Evolutionary conservation across 2,797 vertebrate species (phyloP).

Genomic region (Acanthiza pusilla): DNA sequence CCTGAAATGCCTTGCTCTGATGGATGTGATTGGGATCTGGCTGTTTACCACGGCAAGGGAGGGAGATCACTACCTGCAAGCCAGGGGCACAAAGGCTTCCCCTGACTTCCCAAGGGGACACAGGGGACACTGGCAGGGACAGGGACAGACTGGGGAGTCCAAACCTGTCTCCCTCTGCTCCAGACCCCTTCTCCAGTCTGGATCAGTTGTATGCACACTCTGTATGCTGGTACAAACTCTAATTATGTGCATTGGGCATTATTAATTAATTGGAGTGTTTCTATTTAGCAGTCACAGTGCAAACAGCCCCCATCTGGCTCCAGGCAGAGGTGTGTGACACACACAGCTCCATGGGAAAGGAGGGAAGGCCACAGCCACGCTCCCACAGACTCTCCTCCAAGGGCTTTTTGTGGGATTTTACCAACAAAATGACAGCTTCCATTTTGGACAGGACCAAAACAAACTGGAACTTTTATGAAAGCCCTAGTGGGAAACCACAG

Average conservation of each 20-base stretch:
- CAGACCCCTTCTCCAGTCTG: not conserved
- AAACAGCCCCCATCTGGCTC: not conserved
- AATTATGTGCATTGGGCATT: not conserved
- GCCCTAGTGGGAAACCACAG: not conserved
- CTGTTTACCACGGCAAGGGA: not conserved
- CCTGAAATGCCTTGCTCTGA: not conserved
- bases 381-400: not conserved
- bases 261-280: not conserved
- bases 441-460: not conserved
- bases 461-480: not conserved
- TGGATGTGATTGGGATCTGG: not conserved
- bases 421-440: not conserved
- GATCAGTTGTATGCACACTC: not conserved
- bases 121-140: not conserved
- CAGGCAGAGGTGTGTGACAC: not conserved
- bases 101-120: not conserved
- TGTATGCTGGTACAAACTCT: not conserved
- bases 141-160: not conserved
- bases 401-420: not conserved
- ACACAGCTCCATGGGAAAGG: not conserved
- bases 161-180: not conserved
- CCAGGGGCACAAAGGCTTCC: not conserved
- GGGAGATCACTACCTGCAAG: not conserved
- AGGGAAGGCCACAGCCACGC: fast-evolving
- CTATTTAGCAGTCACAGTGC: not conserved